These are phyloP conservation scores for Dendrocopos noguchii DNA, from an alignment of 2,113 vertebrate species.

Conservation along the genomic window DNA sequence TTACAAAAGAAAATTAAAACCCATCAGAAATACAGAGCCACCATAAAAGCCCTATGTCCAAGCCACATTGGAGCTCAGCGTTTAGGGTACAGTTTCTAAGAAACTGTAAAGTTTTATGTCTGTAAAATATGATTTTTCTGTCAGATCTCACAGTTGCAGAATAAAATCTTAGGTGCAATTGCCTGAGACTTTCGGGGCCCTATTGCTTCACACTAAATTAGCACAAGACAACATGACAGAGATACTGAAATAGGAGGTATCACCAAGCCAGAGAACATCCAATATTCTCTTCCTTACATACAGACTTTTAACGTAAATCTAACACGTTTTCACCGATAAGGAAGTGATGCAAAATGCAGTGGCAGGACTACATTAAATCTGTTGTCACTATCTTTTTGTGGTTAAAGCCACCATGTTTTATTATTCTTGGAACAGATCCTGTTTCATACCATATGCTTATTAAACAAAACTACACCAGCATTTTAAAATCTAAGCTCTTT, in stretches of 20 bases:
- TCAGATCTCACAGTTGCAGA: background rate
- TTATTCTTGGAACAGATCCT: background rate
- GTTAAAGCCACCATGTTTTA: background rate
- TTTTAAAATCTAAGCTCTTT: background rate
- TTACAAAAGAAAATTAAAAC: background rate
- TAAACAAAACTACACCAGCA: background rate
- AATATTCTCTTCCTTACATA: background rate
- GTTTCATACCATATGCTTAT: background rate
- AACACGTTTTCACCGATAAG: background rate
- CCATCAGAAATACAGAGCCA: background rate
- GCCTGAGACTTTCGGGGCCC: background rate
- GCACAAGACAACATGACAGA: accelerated
- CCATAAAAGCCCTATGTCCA: background rate
- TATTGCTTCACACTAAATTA: background rate
- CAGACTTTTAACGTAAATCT: background rate
- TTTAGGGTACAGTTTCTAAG: background rate
- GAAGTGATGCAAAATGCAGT: background rate
- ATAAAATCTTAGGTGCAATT: background rate
- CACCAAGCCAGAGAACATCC: background rate
- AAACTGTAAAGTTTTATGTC: background rate
- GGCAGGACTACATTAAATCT: background rate
- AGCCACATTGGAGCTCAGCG: background rate
- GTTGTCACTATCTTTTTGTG: background rate
- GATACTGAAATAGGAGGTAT: background rate
- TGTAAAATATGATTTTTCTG: background rate